These are phyloP conservation scores for Xyliphius kryptos DNA, from an alignment of 2,113 vertebrate species.

Conservation along the genomic window DNA sequence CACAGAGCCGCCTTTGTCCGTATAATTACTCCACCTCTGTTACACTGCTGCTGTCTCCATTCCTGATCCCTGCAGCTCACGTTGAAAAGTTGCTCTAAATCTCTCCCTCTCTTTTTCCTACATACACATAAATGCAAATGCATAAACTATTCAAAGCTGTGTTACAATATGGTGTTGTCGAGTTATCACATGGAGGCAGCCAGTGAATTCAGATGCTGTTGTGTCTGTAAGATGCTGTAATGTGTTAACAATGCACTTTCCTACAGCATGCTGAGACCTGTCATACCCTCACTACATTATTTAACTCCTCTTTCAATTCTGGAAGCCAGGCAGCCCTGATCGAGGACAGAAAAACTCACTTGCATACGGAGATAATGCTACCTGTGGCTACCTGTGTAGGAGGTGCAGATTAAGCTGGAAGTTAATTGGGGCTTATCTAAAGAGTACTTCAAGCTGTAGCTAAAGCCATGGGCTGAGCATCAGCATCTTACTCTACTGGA, in stretches of 20 bases:
- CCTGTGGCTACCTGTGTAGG: slow-evolving; percentile 45
- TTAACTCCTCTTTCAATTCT: slow-evolving; percentile 52
- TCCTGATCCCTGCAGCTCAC: too few relatives aligned
- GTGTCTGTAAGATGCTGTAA: too few relatives aligned
- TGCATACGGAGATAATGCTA: slow-evolving; percentile 60
- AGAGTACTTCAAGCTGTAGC: slow-evolving; percentile 59
- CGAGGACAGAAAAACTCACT: slow-evolving; percentile 47
- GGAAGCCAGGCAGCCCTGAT: slow-evolving; percentile 47
- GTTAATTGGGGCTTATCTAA: slow-evolving; percentile 70
- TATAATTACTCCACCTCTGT: slow-evolving; percentile 87
- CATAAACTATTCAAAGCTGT: too few relatives aligned
- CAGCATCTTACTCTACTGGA: slow-evolving; percentile 47
- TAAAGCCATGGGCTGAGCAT: slow-evolving; percentile 52
- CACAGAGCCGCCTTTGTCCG: slow-evolving; percentile 99
- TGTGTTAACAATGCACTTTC: too few relatives aligned
- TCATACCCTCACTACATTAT: too few relatives aligned
- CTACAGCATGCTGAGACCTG: too few relatives aligned
- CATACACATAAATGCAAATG: too few relatives aligned
- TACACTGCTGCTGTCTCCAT: slow-evolving; percentile 46
- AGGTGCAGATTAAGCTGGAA: slow-evolving; percentile 64
- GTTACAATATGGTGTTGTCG: slow-evolving; percentile 89
- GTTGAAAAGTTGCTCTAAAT: too few relatives aligned
- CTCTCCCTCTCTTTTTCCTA: too few relatives aligned
- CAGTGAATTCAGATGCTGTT: too few relatives aligned
- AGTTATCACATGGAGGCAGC: too few relatives aligned